A percentile compares a stretch with the other conserved stretches of the same genome.
Conservation (phyloP, 2,888 invertebrate species). For the Hirtodrosophila confusa region DNA sequence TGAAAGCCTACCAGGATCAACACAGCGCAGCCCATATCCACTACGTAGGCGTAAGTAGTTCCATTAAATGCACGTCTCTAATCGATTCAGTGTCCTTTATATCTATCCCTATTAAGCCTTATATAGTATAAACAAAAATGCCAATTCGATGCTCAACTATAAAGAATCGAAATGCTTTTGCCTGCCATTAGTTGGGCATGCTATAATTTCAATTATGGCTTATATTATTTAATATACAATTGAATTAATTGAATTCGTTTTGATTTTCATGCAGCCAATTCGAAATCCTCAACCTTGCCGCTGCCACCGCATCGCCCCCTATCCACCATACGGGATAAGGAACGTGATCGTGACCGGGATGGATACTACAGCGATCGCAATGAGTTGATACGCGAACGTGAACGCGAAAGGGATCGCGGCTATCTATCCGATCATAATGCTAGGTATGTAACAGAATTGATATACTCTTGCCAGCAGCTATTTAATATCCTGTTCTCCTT, state of each 20-base stretch:
- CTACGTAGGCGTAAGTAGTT: slow-evolving; percentile 92
- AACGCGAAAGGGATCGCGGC: slow-evolving; percentile 90
- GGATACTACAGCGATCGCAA: slow-evolving; percentile 96
- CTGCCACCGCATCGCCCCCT: slow-evolving; percentile 89
- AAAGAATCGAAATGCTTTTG: slow-evolving; percentile 24
- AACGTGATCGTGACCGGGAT: slow-evolving; percentile 89
- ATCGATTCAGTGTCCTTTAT: slow-evolving; percentile 23
- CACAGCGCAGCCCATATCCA: slow-evolving; percentile 93
- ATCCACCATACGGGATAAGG: slow-evolving; percentile 85
- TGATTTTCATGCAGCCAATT: slow-evolving; percentile 86
- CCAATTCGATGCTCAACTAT: slow-evolving; percentile 16
- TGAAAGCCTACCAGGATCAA: slow-evolving; percentile 93
- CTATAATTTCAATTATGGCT: neutral
- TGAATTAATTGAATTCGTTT: neutral
- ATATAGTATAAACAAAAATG: slow-evolving; percentile 1
- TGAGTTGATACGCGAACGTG: slow-evolving; percentile 91
- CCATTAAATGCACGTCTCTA: slow-evolving; percentile 61
- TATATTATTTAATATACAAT: slow-evolving; percentile 10
- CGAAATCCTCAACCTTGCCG: slow-evolving; percentile 93
- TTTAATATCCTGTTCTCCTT: neutral
- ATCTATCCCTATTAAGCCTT: slow-evolving; percentile 11
- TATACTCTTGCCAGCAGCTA: accelerated
- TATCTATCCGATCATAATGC: slow-evolving; percentile 92
- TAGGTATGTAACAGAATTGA: slow-evolving; percentile 84
- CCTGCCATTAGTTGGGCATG: slow-evolving; percentile 32